Base-by-base conservation (phyloP, 37 sponge, comb jelly and placozoan genomes). In the Axinella damicornis region DNA sequence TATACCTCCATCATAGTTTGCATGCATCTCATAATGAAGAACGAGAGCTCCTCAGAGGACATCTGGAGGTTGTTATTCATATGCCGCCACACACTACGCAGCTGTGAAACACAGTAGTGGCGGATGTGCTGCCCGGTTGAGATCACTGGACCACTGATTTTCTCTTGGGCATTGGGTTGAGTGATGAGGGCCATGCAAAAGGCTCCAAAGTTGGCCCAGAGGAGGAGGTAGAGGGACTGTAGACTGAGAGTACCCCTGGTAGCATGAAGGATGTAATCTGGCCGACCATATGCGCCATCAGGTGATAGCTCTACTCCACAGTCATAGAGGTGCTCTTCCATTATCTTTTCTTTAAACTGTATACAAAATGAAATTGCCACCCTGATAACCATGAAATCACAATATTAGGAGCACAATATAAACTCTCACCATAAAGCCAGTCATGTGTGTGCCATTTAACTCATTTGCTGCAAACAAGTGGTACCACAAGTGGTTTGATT, bases 91-190 rank as follows among this genome's bases (percentile, higher is more conserved):
- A 92, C 57, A 17, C 86, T 81, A 30, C 78, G 41, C 77, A 95
- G 46, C 67, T 95, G 92, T n/a, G 85, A 67, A 9, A 95, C 55
- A 67, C 95, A 95, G 80, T 92, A 95, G 71, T 88, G 90, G 19
- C 95, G 59, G 25, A 92, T 55, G 2, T 85, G 70, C 80, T 82
- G 66, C 95, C 92, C 85, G 36, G 81, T 87, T 16, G 95, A 95
- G 25, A 95, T 82, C 15, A 95, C 20, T 39, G 34, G 80, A 53
- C 94, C 94, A 28, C 70, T 68, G 1, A 93, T 67, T n/a, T 30
- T 64, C 14, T 67, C 40, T 30, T 78, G 36, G 15, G 92, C 85
- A 41, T 73, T 57, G 0, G 86, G 83, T 22, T 89, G 88, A 53
- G 89, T 88, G 25, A 95, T 38, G 17, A 95, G 79, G 24, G 82